Evolutionary conservation across 2,888 invertebrate species (phyloP).

Genomic region (Xylota sylvarum): DNA sequence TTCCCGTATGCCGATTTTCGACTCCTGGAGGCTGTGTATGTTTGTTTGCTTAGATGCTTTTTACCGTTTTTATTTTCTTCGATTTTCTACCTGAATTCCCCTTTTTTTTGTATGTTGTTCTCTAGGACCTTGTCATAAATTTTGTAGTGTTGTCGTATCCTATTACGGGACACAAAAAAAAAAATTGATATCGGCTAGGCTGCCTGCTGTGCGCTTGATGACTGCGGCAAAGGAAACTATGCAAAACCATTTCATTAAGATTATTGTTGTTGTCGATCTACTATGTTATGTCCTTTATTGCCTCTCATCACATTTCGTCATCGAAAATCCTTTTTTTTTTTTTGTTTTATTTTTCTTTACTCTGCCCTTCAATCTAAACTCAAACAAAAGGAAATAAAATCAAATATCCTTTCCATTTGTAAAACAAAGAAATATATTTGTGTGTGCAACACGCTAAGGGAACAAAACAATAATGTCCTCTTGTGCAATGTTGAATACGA

Average conservation of each 20-base stretch:
- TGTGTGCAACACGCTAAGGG: slow-evolving; percentile 11
- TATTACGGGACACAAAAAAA: slow-evolving; percentile 33
- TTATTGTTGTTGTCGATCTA: slow-evolving; percentile 19
- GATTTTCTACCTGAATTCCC: slow-evolving; percentile 52
- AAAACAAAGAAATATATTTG: slow-evolving; percentile 31
- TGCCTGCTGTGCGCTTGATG: slow-evolving; percentile 49
- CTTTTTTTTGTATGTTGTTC: slow-evolving; percentile 7
- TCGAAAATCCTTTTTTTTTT: slow-evolving; percentile 59
- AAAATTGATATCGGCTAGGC: slow-evolving; percentile 27
- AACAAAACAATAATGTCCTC: slow-evolving; percentile 24
- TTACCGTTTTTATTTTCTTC: slow-evolving; percentile 53
- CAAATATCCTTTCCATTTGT: slow-evolving; percentile 65
- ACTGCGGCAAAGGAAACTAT: slow-evolving; percentile 49
- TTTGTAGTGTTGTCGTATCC: slow-evolving; percentile 56
- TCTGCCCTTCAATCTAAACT: slow-evolving; percentile 58
- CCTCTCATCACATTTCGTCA: slow-evolving; percentile 55
- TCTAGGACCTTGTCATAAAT: slow-evolving; percentile 45
- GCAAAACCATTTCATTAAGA: slow-evolving; percentile 67
- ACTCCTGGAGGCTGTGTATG: slow-evolving; percentile 56
- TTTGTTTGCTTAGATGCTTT: slow-evolving; percentile 70
- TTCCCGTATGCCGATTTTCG: slow-evolving; percentile 19
- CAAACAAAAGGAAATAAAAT: slow-evolving; percentile 54
- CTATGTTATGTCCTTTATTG: slow-evolving; percentile 40
- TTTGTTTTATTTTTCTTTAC: slow-evolving; percentile 14
- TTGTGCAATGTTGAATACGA: slow-evolving; percentile 57